These are phyloP conservation scores for Phacellophora camtschatica DNA, from an alignment of 30 jellyfish, hydroid and myxozoan species.

Conservation along the genomic window DNA sequence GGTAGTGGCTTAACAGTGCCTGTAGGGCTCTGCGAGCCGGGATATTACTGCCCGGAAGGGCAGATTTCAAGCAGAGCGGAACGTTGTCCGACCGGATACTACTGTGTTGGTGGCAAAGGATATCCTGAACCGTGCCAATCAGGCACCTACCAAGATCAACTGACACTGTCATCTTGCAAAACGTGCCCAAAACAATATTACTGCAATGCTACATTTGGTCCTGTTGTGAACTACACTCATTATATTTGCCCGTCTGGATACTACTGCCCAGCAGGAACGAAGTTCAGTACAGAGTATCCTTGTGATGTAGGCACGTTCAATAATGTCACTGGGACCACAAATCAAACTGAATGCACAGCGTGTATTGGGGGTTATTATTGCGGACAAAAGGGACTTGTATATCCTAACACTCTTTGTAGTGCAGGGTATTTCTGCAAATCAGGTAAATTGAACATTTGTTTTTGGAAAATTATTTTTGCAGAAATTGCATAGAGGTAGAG, in stretches of 20 bases:
- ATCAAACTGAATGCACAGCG: slow-evolving; percentile 75
- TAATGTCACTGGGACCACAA: slow-evolving; percentile 83
- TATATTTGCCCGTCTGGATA: slow-evolving; percentile 90
- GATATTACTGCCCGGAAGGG: slow-evolving; percentile 97
- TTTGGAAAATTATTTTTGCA: not conserved
- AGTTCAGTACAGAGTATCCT: slow-evolving; percentile 68
- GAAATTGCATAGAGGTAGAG: not conserved
- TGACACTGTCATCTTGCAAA: slow-evolving; percentile 62
- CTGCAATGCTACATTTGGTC: slow-evolving; percentile 91
- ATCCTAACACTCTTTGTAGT: slow-evolving; percentile 84
- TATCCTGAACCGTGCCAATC: slow-evolving; percentile 87
- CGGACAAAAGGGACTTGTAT: slow-evolving; percentile 82
- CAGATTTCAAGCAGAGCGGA: slow-evolving; percentile 68
- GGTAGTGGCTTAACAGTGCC: slow-evolving; percentile 87
- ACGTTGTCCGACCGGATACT: slow-evolving; percentile 77
- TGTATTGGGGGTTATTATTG: slow-evolving; percentile 96
- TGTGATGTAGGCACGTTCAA: slow-evolving; percentile 90
- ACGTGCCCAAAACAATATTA: slow-evolving; percentile 84
- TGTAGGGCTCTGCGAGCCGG: slow-evolving; percentile 89
- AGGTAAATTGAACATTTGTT: slow-evolving; percentile 10
- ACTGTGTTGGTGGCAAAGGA: slow-evolving; percentile 94
- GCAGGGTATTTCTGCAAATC: slow-evolving; percentile 94
- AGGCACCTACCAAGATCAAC: slow-evolving; percentile 86
- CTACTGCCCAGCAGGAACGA: slow-evolving; percentile 90
- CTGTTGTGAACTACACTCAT: slow-evolving; percentile 78